These are phyloP conservation scores for Lamproptera curius DNA, from an alignment of 2,888 invertebrate species.

Conservation along the genomic window DNA sequence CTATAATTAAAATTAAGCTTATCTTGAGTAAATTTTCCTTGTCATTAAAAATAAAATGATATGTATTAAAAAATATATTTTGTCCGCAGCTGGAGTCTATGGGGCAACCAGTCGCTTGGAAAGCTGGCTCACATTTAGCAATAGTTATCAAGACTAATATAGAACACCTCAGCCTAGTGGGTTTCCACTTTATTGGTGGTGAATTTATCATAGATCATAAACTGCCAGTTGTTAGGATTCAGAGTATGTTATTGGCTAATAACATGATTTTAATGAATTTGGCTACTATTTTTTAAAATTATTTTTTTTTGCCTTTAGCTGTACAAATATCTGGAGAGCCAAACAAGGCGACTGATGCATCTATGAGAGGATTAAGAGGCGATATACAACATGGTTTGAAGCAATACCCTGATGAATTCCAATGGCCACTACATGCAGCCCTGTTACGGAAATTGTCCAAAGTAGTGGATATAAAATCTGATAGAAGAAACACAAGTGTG, in stretches of 20 bases:
- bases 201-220: constrained; percentile 87
- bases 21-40: no score
- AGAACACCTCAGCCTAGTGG: constrained; percentile 84
- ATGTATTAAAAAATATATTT: no score
- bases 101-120: constrained; percentile 89
- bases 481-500: constrained; percentile 40
- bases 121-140: constrained; percentile 84
- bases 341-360: constrained; percentile 62
- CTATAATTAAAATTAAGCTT: no score
- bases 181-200: constrained; percentile 84
- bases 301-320: no score
- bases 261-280: no score
- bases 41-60: no score
- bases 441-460: constrained; percentile 64
- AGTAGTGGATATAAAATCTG: constrained; percentile 68
- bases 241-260: constrained; percentile 82
- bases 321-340: constrained; percentile 66
- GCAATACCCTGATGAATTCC: constrained; percentile 42
- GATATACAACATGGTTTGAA: constrained; percentile 60
- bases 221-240: constrained; percentile 85
- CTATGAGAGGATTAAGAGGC: constrained; percentile 66
- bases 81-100: constrained; percentile 84
- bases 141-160: constrained; percentile 87
- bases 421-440: constrained; percentile 65
- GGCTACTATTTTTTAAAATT: no score